A percentile compares a stretch with the other conserved stretches of the same genome.
Conservation (phyloP, 2,113 vertebrate species). For the Eleginops maclovinus region DNA sequence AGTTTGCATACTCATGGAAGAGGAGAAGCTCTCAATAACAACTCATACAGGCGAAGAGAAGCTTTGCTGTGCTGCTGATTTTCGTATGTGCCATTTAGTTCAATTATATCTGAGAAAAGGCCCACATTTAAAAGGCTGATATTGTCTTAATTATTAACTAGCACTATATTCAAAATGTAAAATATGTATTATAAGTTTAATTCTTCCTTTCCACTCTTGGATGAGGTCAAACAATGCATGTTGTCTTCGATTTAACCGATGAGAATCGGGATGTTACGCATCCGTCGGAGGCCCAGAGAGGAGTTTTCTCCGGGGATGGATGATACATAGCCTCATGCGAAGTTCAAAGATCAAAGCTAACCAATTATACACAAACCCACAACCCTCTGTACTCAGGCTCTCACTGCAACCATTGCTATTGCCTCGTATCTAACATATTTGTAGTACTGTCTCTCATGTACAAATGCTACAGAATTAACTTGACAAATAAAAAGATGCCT, state of each 20-base stretch:
- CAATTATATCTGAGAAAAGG: no score
- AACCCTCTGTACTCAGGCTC: constrained; percentile 41
- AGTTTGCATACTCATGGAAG: no score
- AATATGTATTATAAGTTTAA: no score
- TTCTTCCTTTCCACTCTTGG: neutral
- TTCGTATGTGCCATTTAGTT: no score
- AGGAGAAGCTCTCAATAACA: no score
- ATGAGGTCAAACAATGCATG: constrained; percentile 6
- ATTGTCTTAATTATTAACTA: no score
- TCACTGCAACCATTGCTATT: constrained; percentile 5
- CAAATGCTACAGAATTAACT: neutral
- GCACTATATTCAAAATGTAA: no score
- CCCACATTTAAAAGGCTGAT: no score
- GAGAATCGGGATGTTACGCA: constrained; percentile 45
- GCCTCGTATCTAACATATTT: constrained; percentile 2
- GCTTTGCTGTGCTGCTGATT: no score
- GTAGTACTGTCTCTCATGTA: neutral
- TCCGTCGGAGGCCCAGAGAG: constrained; percentile 36
- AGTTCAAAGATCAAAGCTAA: constrained; percentile 67
- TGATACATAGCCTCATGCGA: constrained; percentile 59
- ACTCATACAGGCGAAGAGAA: no score
- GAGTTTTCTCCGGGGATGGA: constrained; percentile 45
- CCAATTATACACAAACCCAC: constrained; percentile 55
- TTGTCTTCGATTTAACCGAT: constrained; percentile 39
- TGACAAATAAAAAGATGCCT: constrained; percentile 1